Conservation (phyloP, 2,113 vertebrate genomes). For the Podarcis muralis region DNA sequence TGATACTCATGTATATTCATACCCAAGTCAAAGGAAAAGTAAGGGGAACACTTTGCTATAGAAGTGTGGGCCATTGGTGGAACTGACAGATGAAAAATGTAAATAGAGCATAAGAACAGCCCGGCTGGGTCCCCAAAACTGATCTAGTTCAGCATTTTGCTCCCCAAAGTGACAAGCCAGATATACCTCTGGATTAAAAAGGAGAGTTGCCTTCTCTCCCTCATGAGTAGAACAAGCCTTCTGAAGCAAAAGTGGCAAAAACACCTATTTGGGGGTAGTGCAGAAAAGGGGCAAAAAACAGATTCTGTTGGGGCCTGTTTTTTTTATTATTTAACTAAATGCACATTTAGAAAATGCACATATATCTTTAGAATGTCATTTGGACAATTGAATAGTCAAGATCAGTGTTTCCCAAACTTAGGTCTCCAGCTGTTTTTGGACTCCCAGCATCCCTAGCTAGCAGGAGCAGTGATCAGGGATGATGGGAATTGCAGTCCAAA, state of each 20-base stretch:
- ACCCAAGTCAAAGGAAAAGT: slow-evolving; percentile 98
- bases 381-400: no score
- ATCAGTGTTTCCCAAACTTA: no score
- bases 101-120: background rate
- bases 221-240: background rate
- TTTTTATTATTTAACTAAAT: background rate
- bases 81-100: background rate
- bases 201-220: background rate
- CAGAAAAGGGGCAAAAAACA: background rate
- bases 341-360: no score
- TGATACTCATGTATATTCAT: slow-evolving; percentile 96
- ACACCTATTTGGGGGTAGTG: background rate
- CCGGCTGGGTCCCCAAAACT: background rate
- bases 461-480: no score
- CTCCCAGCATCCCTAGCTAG: no score
- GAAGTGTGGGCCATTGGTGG: background rate
- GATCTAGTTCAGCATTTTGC: background rate
- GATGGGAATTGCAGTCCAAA: no score
- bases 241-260: background rate
- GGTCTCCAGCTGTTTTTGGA: no score
- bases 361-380: background rate
- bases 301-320: background rate
- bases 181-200: background rate
- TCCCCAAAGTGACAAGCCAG: background rate
- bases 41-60: slow-evolving; percentile 58